phyloP scores from a whole-genome alignment of 2,888 invertebrate species.

The Acanthosepion lycidas region DNA sequence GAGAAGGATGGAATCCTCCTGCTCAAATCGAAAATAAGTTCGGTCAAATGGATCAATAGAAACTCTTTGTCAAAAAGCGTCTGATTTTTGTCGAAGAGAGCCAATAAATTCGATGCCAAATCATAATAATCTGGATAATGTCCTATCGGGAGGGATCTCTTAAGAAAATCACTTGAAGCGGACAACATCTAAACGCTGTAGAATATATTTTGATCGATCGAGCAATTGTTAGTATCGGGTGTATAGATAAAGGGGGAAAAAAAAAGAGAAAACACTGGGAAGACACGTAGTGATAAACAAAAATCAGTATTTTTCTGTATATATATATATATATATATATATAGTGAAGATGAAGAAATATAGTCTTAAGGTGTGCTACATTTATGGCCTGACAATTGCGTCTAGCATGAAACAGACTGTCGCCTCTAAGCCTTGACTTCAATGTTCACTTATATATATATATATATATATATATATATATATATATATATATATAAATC shows the following conservation, averaged over 20 bases:
- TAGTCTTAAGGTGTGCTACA: too few species aligned
- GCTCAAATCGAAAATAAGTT: neutral
- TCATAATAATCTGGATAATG: constrained; percentile 33
- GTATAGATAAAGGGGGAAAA: neutral
- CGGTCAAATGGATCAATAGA: neutral
- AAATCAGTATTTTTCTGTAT: neutral
- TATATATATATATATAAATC: too few species aligned
- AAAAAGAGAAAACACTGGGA: neutral
- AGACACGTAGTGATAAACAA: neutral
- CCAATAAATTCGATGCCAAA: constrained; percentile 4
- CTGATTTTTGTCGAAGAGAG: neutral
- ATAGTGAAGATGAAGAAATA: too few species aligned
- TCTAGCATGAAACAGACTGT: too few species aligned
- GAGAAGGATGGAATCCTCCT: neutral
- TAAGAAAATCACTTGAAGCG: constrained; percentile 2
- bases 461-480: neutral
- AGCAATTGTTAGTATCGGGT: neutral
- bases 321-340: neutral
- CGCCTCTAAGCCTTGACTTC: too few species aligned
- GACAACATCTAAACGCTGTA: neutral
- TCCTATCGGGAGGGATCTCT: neutral
- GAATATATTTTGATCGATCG: neutral
- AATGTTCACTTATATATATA: neutral
- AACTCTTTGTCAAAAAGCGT: neutral
- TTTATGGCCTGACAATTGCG: too few species aligned